Conservation (phyloP, 2,888 invertebrate genomes). For the Apocheima hispidaria region DNA sequence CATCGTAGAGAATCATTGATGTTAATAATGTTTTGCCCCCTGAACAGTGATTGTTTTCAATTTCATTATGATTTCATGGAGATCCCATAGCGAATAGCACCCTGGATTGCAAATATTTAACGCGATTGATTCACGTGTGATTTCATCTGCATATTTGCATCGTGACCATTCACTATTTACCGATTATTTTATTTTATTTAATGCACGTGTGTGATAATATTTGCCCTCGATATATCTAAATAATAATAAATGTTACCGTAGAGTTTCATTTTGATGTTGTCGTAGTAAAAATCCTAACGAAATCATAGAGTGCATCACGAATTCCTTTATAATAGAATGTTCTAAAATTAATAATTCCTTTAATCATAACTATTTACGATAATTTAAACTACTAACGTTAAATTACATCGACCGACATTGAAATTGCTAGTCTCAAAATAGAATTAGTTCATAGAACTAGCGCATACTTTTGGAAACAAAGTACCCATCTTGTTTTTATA, state of each 20-base stretch:
- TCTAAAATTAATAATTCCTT: conserved; percentile 30
- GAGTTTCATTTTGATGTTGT: conserved; percentile 62
- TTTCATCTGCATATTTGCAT: conserved; percentile 27
- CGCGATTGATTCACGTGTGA: conserved; percentile 24
- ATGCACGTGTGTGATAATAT: conserved; percentile 68
- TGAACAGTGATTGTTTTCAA: conserved; percentile 53
- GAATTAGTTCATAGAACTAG: conserved; percentile 41
- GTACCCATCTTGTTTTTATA: conserved; percentile 24
- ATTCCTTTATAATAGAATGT: conserved; percentile 25
- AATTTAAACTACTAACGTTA: conserved; percentile 51
- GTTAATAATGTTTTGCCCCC: conserved; percentile 16
- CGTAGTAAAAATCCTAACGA: conserved; percentile 44
- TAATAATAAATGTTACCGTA: conserved; percentile 67
- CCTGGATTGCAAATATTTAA: conserved; percentile 23
- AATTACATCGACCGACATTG: conserved; percentile 69
- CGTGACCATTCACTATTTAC: conserved; percentile 17
- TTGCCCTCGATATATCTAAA: conserved; percentile 53
- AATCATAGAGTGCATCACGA: conserved; percentile 31
- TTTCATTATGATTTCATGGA: conserved; percentile 22
- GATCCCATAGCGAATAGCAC: conserved; percentile 20
- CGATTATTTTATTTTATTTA: conserved; percentile 22
- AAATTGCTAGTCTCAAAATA: conserved; percentile 82
- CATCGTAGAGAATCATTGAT: conserved; percentile 20
- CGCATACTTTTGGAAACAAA: conserved; percentile 25
- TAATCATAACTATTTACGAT: conserved; percentile 28